Evolutionary conservation across 2,888 invertebrate species (phyloP).

Genomic region (Nemoura dubitans): DNA sequence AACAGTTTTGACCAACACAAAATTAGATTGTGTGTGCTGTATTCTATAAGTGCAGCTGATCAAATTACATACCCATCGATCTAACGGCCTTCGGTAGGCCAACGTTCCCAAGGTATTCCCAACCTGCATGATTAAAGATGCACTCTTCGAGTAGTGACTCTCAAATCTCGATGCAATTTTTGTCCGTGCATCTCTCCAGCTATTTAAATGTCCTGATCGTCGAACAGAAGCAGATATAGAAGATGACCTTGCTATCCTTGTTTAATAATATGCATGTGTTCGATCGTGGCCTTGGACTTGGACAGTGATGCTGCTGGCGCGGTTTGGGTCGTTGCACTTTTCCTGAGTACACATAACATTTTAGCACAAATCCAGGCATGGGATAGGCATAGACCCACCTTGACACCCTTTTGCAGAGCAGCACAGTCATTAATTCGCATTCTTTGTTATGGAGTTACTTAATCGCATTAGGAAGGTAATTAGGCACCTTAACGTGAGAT

Average conservation of each 20-base stretch:
- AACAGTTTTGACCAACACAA: neutral
- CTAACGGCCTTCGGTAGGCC: neutral
- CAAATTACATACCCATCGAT: neutral
- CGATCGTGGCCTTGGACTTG: neutral
- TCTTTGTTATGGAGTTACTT: neutral
- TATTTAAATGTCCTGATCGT: neutral
- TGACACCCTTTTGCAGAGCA: neutral
- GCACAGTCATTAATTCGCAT: neutral
- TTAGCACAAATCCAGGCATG: neutral
- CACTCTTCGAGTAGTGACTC: neutral
- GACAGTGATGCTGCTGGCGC: neutral
- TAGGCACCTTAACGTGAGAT: neutral
- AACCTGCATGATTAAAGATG: neutral
- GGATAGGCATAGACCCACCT: neutral
- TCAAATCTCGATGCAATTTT: neutral
- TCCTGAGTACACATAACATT: neutral
- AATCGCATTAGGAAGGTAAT: neutral
- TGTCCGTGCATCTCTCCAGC: neutral
- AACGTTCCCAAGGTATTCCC: neutral
- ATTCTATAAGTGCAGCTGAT: neutral
- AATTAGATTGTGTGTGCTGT: neutral
- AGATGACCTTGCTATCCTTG: neutral
- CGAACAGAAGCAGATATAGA: neutral
- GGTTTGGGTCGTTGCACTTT: neutral
- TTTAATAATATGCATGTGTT: neutral